These are phyloP conservation scores for Nannobrachium achirus DNA, from an alignment of 2,113 vertebrate genomes.

Conservation along the genomic window DNA sequence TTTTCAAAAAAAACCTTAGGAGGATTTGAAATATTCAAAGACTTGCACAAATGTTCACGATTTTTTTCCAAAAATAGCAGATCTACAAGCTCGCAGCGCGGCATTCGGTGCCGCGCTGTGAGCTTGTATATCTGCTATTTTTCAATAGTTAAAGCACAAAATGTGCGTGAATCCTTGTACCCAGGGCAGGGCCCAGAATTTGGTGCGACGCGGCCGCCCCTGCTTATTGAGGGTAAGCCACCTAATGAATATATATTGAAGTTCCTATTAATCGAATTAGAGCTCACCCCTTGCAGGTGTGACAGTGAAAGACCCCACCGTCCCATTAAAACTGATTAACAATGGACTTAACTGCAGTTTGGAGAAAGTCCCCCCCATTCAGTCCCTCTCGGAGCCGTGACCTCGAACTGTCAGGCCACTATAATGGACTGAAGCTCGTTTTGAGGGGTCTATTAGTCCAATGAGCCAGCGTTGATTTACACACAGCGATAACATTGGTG, in stretches of 20 bases:
- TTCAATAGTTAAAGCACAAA: too few relatives aligned
- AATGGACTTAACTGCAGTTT: conserved; percentile 79
- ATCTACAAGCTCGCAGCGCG: too few relatives aligned
- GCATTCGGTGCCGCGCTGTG: too few relatives aligned
- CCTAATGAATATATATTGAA: conserved; percentile 96
- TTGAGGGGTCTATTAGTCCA: conserved; percentile 11
- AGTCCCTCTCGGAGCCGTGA: conserved; percentile 74
- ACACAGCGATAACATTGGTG: neutral
- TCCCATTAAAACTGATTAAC: conserved; percentile 82
- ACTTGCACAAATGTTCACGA: too few relatives aligned
- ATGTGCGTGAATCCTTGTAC: too few relatives aligned
- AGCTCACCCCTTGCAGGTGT: conserved; percentile 92
- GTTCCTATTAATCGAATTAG: conserved; percentile 95
- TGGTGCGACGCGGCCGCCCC: too few relatives aligned
- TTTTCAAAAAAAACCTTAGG: too few relatives aligned
- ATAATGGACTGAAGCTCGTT: conserved; percentile 30
- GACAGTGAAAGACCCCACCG: conserved; percentile 81
- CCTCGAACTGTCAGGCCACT: conserved; percentile 55
- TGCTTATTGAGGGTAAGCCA: conserved; percentile 91
- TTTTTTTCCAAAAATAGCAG: too few relatives aligned
- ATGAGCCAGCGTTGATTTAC: neutral
- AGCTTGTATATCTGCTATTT: too few relatives aligned
- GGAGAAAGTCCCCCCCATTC: conserved; percentile 77
- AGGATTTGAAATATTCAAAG: too few relatives aligned
- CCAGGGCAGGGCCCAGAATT: too few relatives aligned